Conservation (phyloP, 2,113 vertebrate genomes). For the Semnornis frantzii region DNA sequence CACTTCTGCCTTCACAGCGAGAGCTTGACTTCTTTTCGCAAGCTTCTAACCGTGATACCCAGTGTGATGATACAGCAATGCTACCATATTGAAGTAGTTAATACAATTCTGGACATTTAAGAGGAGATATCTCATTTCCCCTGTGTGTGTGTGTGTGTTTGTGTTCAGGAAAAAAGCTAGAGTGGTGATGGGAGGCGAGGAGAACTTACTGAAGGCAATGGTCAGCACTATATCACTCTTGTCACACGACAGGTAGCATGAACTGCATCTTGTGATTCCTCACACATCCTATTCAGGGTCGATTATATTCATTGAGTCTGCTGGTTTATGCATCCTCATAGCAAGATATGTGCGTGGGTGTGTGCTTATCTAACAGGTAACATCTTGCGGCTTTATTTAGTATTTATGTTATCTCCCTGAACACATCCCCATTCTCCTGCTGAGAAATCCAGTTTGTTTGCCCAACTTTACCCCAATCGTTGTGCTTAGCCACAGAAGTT, state of each 20-base stretch:
- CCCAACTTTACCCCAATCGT: neutral
- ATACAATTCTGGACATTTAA: neutral
- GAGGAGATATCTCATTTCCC: neutral
- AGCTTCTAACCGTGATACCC: neutral
- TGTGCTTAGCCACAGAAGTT: neutral
- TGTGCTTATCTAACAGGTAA: conserved; percentile 18
- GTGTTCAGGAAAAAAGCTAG: neutral
- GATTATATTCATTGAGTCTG: neutral
- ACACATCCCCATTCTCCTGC: neutral
- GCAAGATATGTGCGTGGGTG: neutral
- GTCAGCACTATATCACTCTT: neutral
- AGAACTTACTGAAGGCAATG: neutral
- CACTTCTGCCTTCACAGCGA: neutral
- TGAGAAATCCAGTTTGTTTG: conserved; percentile 13
- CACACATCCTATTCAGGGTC: neutral
- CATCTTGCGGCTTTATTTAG: conserved; percentile 24
- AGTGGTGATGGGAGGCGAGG: neutral
- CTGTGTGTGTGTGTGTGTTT: too few relatives aligned
- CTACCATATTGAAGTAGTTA: neutral
- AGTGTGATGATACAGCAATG: neutral
- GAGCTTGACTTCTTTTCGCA: neutral
- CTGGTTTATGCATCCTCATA: neutral
- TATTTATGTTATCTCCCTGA: neutral
- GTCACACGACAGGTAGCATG: neutral
- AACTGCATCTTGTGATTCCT: neutral